These are phyloP conservation scores for Trachelus tabidus DNA, from an alignment of 2,888 invertebrate genomes.

Conservation along the genomic window DNA sequence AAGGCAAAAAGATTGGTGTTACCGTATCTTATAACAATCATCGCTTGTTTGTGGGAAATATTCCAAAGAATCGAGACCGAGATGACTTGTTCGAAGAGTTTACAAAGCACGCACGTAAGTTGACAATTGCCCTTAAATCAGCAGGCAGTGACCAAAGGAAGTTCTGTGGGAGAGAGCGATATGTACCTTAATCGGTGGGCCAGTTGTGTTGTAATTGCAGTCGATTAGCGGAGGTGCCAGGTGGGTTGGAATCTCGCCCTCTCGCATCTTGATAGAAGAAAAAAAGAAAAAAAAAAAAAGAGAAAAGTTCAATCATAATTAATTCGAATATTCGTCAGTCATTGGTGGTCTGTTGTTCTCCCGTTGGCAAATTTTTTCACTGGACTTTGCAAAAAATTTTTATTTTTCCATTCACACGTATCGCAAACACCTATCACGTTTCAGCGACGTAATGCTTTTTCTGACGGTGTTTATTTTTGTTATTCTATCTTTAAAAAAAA, in stretches of 20 bases:
- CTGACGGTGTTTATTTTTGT: no score
- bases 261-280: constrained; percentile 22
- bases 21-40: constrained; percentile 99
- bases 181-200: constrained; percentile 14
- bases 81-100: constrained; percentile 99
- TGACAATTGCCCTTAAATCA: constrained; percentile 69
- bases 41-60: constrained; percentile 99
- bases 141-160: constrained; percentile 53
- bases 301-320: no score
- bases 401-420: neutral
- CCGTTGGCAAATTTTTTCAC: constrained; percentile 16
- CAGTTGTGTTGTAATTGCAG: constrained; percentile 8
- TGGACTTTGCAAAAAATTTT: constrained; percentile 10
- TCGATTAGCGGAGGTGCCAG: constrained; percentile 37
- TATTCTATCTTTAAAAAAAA: no score
- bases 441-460: no score
- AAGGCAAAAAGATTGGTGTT: constrained; percentile 99
- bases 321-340: neutral
- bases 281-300: no score
- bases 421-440: no score
- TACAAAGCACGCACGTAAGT: constrained; percentile 99
- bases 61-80: constrained; percentile 99
- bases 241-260: constrained; percentile 42
- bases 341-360: constrained; percentile 9
- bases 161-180: constrained; percentile 41